Evolutionary conservation across 2,888 invertebrate species (phyloP), one percentile per base, ranked within the genome.

Genomic region (Epistrophe eligans): DNA sequence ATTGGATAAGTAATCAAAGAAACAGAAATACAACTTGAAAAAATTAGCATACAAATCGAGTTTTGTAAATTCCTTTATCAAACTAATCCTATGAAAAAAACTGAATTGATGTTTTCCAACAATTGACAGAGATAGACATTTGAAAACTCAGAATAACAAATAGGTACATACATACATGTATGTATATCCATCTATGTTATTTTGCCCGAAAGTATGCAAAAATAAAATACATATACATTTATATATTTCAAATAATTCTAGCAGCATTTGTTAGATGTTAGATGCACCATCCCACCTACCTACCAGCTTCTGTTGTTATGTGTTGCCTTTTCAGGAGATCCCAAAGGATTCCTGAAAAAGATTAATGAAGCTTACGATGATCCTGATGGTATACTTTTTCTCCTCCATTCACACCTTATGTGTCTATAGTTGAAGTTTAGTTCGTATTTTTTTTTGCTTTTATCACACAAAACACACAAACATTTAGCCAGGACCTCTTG

Each of bases 31-130:
- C 19, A 28, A 57, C 52, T 60, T 19, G n/a, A 50, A 73, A 28
- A 62, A 81, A 85, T 81, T 85, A 74, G 62, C 81, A 85, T 85
- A 58, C 71, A 81, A 81, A 77, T 85, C 60, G 77, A 81, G 70
- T 81, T 67, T 28, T 73, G 58, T 77, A 66, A 66, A 24, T 79
- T 50, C 62, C 24, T 38, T 32, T n/a, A 50, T 15, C 48, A 43
- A 28, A 28, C n/a, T 11, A 57, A 0, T 13, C n/a, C 13, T 32
- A n/a, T n/a, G n/a, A 2, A 1, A 35, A 40, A 60, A 19, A 24
- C 40, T 15, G 40, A 8, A 50, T 38, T 17, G 35, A 70, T 55
- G 24, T 55, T 40, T 24, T 40, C 7, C 10, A 70, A 38, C 40
- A 11, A 32, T 32, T 66, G 28, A 55, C 55, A 28, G 15, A 28